Evolutionary conservation across 2,797 vertebrate species (phyloP), one percentile per base, ranked within the genome.

Genomic region (Bryconaethiops microstoma): DNA sequence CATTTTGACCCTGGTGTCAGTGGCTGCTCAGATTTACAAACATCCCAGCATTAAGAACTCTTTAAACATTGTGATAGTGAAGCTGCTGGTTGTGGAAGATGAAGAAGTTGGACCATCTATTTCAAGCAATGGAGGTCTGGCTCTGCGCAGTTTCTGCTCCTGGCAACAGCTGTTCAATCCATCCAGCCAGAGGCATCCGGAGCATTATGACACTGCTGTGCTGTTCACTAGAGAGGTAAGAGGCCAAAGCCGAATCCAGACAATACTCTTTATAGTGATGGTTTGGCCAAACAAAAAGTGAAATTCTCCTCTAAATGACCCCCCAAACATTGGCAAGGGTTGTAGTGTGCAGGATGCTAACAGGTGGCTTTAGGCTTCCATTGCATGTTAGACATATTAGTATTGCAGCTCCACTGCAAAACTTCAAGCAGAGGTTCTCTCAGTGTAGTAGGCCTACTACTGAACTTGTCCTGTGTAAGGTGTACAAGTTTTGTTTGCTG

Each of bases 161-260:
- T 99, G 98, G 98, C 98, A 99, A 86, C 95, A 95, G 80, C 88
- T 60, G n/a, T 95, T 97, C 90, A 99, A 99, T 87, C 95, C 95
- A 0, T 86, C 90, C 0, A 98, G 96, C 0, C 97, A 97, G 87
- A 91, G 97, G 55, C 94, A 98, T 77, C 94, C 96, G 0, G 96
- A 97, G 85, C 98, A 99, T 89, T 99, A 95, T 0, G 98, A 99
- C 91, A 99, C 97, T 0, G 97, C 98, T 57, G 91, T 99, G 82
- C 94, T 99, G 55, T 95, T 99, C 91, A 99, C 97, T 23, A 94
- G 96, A 94, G 94, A 97, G 97, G 98, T 99, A 89, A 57, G 52
- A 54, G 57, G 9, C 13, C 13, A 75, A 48, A 39, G 76, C 9
- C 12, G 52, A 73, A 48, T 65, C 35, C n/a, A 73, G 35, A 52